phyloP scores from a whole-genome alignment of 2,113 vertebrate genomes.

The Anseranas semipalmata region DNA sequence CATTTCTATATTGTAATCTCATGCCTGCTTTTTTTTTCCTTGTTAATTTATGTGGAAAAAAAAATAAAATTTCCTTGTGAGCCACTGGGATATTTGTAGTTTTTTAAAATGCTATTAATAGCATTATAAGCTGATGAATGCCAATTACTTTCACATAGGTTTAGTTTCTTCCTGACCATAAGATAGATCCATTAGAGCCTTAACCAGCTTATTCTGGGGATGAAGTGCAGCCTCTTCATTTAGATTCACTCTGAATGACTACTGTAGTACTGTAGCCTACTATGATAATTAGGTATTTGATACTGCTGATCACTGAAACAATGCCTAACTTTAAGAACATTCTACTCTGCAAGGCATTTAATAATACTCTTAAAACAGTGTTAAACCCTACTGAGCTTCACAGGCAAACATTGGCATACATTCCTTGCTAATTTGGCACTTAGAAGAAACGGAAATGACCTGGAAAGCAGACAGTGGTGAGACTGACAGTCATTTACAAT shows the following conservation, averaged over 20 bases:
- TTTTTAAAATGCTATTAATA: background rate
- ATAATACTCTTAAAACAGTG: background rate
- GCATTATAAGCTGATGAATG: background rate
- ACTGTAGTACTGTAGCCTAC: background rate
- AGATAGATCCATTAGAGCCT: background rate
- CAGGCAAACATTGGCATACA: background rate
- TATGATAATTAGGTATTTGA: background rate
- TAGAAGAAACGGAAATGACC: background rate
- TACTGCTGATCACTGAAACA: background rate
- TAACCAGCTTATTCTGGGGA: constrained; percentile 5
- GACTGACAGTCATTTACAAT: background rate
- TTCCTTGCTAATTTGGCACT: background rate
- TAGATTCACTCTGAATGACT: background rate
- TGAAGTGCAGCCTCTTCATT: background rate
- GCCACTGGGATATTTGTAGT: background rate
- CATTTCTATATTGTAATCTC: background rate
- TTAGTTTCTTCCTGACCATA: background rate
- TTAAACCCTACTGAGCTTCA: background rate
- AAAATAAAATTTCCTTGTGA: background rate
- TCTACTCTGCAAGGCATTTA: background rate
- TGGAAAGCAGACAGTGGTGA: background rate
- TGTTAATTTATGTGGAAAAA: background rate
- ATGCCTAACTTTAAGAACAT: background rate
- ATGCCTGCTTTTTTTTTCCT: background rate
- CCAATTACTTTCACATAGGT: background rate